Base-by-base conservation (phyloP, 2,797 vertebrate species). In the Lepus townsendii region DNA sequence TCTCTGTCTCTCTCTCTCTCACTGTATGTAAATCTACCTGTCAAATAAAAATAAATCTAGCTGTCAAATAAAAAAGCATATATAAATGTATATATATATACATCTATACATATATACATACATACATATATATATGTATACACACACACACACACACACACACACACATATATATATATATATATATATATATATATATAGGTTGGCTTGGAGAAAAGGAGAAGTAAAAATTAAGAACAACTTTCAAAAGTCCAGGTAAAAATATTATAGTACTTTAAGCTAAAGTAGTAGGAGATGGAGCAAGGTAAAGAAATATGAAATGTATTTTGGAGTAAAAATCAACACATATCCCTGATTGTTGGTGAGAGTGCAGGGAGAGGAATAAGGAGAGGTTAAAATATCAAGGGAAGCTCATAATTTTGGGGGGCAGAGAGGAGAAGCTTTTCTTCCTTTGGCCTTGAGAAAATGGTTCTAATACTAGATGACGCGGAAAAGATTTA, bases 341-440 rank as follows among this genome's bases (percentile, higher is more conserved):
- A 77, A 27, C 4, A n/a, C 6, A 38, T 47, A 7, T 88, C 30
- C 7, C 16, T 65, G 42, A 76, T 52, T 65, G 16, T 73, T 83
- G 3, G 10, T 62, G 11, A 2, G 32, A 1, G 9, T 14, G 7
- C 2, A 9, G 47, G 6, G 8, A 17, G 14, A 75, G 19, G 57
- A 30, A 83, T 63, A 38, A 26, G 19, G 24, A 62, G 26, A 69
- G n/a, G 66, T 35, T 69, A 42, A 47, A 63, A 83, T 54, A 73
- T 62, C 30, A 73, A 88, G 22, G 57, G 13, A 76, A 30, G 66
- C 0, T 65, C n/a, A 35, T 12, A 76, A 22, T 54, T 9, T 32
- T 42, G 19, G 4, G 8, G 27, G 26, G 17, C 1, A 10, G 7
- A 32, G 1, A 22, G 24, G 14, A 20, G 2, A 2, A 2, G 20